phyloP scores from a whole-genome alignment of 2,797 vertebrate species.

The Phoebastria nigripes region DNA sequence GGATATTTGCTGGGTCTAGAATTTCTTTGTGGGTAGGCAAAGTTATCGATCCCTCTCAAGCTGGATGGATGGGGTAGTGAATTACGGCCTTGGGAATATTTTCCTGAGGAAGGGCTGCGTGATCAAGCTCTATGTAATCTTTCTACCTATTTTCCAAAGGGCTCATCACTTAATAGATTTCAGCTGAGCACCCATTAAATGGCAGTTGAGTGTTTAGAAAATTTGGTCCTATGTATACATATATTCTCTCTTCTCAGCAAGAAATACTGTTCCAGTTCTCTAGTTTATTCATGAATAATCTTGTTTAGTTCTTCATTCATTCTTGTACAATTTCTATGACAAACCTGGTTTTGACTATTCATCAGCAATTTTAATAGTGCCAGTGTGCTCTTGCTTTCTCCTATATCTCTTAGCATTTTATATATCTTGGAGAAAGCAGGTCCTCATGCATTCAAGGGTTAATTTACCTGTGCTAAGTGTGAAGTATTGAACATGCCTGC shows the following conservation, averaged over 20 bases:
- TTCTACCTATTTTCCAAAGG: not conserved
- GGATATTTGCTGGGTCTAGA: not conserved
- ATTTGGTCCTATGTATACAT: not conserved
- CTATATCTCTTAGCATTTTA: not conserved
- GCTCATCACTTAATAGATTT: not conserved
- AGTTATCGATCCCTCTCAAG: not conserved
- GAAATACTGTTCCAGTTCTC: not conserved
- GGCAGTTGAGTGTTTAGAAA: not conserved
- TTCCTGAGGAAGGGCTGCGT: not conserved
- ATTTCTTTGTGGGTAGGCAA: not conserved
- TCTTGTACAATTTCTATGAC: not conserved
- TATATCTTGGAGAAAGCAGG: not conserved
- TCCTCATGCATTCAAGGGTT: not conserved
- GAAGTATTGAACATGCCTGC: not conserved
- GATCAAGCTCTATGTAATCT: not conserved
- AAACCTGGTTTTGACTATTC: not conserved
- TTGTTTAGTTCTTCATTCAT: not conserved
- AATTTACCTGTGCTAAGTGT: not conserved
- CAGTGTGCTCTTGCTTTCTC: not conserved
- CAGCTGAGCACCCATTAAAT: not conserved
- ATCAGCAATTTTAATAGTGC: not conserved
- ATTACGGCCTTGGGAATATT: not conserved
- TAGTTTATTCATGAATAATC: not conserved
- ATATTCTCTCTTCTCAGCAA: not conserved
- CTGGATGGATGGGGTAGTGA: not conserved